Evolutionary conservation across 2,888 invertebrate genomes (phyloP), one percentile per base, ranked within the genome.

Genomic region (Hirtodrosophila duncani): DNA sequence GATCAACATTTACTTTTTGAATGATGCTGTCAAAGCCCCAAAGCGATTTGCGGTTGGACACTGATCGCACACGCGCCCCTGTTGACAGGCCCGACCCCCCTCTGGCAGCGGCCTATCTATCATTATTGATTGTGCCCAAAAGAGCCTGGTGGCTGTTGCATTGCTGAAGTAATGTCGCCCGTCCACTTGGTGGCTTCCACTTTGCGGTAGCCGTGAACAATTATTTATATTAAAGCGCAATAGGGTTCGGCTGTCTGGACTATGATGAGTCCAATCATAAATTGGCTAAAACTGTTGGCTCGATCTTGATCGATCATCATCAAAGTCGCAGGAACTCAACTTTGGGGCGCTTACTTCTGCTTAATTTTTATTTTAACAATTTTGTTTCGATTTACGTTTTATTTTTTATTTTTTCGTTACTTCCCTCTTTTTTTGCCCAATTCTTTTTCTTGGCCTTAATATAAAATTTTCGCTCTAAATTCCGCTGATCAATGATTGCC

Each of bases 401-500:
- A n/a, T n/a, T 24, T 51, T 36, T 51, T 45, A 51, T 48, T 24
- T 33, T 20, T 44, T 45, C 38, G 43, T 23, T 34, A 18, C 13
- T 18, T 21, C 24, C 11, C 20, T n/a, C n/a, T n/a, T n/a, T n/a
- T n/a, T n/a, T n/a, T n/a, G n/a, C n/a, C n/a, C n/a, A n/a, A n/a
- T 16, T 38, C 60, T 36, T 31, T 43, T 62, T 63, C 42, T 61
- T 67, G 79, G 80, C 71, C 81, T 74, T 81, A 74, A 74, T 74
- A 74, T 74, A 67, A 74, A 81, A 77, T 75, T 79, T 79, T 80
- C 81, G 78, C 82, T 78, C 72, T 67, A 72, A 80, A 80, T 80
- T 80, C 83, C 82, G 57, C 63, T 77, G 82, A 80, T 81, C 82
- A 80, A 72, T 80, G 82, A 83, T 81, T 80, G 83, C 83, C 81